phyloP scores from a whole-genome alignment of 2,888 invertebrate species.

The Caenorhabditis sp. region DNA sequence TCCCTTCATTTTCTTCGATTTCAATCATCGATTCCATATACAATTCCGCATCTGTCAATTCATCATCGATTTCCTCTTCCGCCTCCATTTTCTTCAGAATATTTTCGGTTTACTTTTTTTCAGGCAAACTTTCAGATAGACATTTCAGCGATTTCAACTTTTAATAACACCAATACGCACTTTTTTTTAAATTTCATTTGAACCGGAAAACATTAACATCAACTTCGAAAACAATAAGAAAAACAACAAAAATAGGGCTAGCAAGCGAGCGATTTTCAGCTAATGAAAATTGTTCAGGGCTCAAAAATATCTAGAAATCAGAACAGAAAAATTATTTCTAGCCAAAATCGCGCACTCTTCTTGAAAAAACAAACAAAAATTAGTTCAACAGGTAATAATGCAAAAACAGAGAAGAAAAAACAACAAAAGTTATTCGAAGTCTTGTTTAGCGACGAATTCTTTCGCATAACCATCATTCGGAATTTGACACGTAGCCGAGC shows the following conservation, averaged over 20 bases:
- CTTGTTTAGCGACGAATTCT: slow-evolving; percentile 67
- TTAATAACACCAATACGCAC: too few species aligned
- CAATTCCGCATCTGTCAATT: slow-evolving; percentile 22
- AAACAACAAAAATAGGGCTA: too few species aligned
- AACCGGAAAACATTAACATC: too few species aligned
- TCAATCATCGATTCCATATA: slow-evolving; percentile 37
- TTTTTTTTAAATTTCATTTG: too few species aligned
- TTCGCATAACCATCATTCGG: slow-evolving; percentile 77
- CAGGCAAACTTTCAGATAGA: background rate
- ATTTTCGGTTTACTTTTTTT: background rate
- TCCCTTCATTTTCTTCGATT: slow-evolving; percentile 20
- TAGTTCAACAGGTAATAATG: background rate
- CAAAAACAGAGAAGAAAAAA: slow-evolving; percentile 4
- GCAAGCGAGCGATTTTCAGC: too few species aligned
- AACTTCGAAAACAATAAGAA: too few species aligned
- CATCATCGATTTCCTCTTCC: slow-evolving; percentile 20
- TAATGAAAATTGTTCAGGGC: too few species aligned
- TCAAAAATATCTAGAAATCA: too few species aligned
- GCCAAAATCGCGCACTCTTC: background rate
- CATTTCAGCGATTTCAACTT: background rate
- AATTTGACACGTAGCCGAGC: slow-evolving; percentile 80
- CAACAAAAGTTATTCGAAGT: slow-evolving; percentile 34
- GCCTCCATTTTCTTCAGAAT: slow-evolving; percentile 3
- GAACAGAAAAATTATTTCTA: background rate
- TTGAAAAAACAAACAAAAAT: background rate